Conservation (phyloP, 2,797 vertebrate species). For the Morus bassanus region DNA sequence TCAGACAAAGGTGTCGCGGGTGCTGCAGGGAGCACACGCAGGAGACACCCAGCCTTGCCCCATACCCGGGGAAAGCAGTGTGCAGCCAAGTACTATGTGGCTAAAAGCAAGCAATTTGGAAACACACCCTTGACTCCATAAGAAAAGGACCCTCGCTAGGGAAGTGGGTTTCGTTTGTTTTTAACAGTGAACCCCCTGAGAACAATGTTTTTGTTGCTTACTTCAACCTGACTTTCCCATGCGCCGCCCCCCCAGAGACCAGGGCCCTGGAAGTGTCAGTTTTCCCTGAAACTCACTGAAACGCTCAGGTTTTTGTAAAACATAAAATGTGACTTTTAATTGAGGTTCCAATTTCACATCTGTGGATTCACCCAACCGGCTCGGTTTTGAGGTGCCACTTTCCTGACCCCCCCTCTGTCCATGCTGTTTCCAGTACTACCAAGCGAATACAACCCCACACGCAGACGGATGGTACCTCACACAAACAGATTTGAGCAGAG, state of each 20-base stretch:
- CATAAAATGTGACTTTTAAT: background rate
- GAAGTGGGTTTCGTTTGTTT: background rate
- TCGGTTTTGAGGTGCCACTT: background rate
- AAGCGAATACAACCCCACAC: background rate
- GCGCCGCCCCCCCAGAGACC: background rate
- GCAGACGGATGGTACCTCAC: fast-evolving
- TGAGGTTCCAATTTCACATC: background rate
- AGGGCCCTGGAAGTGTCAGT: background rate
- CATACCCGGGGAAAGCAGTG: background rate
- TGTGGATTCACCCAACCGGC: background rate
- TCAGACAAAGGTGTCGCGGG: background rate
- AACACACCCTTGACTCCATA: background rate
- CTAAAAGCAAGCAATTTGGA: background rate
- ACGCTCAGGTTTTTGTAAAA: background rate
- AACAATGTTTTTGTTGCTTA: fast-evolving
- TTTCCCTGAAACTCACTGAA: background rate
- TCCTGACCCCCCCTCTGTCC: background rate
- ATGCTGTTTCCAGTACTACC: background rate
- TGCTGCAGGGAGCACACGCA: background rate
- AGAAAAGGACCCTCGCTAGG: background rate
- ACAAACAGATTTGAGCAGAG: background rate
- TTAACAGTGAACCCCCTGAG: background rate
- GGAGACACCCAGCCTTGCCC: background rate
- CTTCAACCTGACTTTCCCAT: background rate
- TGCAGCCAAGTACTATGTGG: fast-evolving